Evolutionary conservation across 2,888 invertebrate genomes (phyloP), one percentile per base, ranked within the genome.

Genomic region (Agrilus cyanescens): DNA sequence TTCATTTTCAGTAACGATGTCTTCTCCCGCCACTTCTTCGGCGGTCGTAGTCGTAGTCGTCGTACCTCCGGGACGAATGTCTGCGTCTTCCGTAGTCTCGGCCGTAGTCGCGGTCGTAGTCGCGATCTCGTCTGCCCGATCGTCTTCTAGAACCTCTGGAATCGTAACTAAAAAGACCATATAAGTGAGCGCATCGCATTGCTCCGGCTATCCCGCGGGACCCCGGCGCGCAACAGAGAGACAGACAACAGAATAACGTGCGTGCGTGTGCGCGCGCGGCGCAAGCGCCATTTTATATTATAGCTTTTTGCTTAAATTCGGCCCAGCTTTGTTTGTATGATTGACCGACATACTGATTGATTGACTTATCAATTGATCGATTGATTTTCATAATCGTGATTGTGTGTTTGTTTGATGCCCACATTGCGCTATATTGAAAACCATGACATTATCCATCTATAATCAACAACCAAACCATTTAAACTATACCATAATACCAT

Each of bases 391-490:
- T 39, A 38, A 44, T 45, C 35, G 40, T 45, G 38, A 37, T 40
- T 46, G 44, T 48, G 43, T 52, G 50, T 25, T 25, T 25, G 25
- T 25, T 25, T 46, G 30, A 37, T 47, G 48, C 45, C 48, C 48
- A 44, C 53, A 54, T 52, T 53, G 55, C 50, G 52, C 52, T 39
- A 43, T 53, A 52, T 54, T 48, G 51, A 49, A 51, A 50, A 50
- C 58, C 61, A 62, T 59, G 59, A 62, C 56, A 62, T 59, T 58
- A 58, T 61, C 63, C 62, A 62, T 60, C 54, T 60, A 63, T 54
- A 60, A 58, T 55, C 60, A 60, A 58, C 60, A 62, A 66, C 65
- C 66, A 66, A 65, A 66, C 65, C 67, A 67, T 65, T 60, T 61
- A 63, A 63, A 63, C 63, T 60, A 54, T 52, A 52, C 55, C 53